Conservation (phyloP, 2,113 vertebrate species). For the Synchiropus splendidus region DNA sequence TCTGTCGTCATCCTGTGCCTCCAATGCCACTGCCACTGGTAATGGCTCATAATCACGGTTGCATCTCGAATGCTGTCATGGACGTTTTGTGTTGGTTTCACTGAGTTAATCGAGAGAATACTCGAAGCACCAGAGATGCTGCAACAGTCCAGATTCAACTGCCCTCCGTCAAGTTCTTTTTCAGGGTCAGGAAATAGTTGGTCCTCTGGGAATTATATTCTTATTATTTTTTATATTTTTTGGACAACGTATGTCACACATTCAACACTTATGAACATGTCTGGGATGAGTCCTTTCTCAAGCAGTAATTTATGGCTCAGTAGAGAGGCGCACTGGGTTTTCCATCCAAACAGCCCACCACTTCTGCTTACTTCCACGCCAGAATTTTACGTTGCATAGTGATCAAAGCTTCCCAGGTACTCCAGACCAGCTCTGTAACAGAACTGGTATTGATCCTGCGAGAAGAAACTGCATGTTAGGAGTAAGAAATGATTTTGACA, state of each 20-base stretch:
- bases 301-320: constrained; percentile 98
- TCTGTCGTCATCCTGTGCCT: constrained; percentile 59
- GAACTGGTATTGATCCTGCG: constrained; percentile 98
- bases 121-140: constrained; percentile 81
- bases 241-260: constrained; percentile 72
- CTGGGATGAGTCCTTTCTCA: constrained; percentile 97
- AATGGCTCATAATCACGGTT: constrained; percentile 66
- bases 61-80: constrained; percentile 52
- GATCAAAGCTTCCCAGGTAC: constrained; percentile 99
- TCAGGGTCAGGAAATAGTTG: constrained; percentile 78
- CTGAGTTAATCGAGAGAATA: constrained; percentile 69
- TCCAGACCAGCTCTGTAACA: constrained; percentile 97
- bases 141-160: constrained; percentile 80
- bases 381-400: constrained; percentile 99
- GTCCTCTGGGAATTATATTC: constrained; percentile 81
- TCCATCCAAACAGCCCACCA: constrained; percentile 78
- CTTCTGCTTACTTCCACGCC: constrained; percentile 67
- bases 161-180: constrained; percentile 69
- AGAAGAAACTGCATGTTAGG: constrained; percentile 34
- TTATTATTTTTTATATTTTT: constrained; percentile 46
- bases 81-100: constrained; percentile 65
- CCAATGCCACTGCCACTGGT: constrained; percentile 69
- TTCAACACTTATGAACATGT: constrained; percentile 90
- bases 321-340: constrained; percentile 90
- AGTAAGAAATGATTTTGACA: no score